These are phyloP conservation scores for Eulemur rubriventer DNA, from an alignment of 2,797 vertebrate genomes.

Conservation along the genomic window DNA sequence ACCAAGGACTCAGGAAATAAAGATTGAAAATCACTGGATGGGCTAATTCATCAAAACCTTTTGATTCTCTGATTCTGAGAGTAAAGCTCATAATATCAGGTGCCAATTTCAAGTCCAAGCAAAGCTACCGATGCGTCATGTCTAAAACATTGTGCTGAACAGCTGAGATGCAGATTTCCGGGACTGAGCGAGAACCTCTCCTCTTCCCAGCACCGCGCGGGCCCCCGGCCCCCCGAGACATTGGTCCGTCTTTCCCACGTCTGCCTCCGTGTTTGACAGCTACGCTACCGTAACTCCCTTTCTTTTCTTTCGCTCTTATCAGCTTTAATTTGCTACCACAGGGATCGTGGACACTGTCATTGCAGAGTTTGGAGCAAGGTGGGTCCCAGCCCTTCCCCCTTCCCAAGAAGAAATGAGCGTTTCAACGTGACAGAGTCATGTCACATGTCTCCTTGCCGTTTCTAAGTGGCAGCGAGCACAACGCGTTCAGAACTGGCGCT, in stretches of 20 bases:
- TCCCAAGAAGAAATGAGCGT: background rate
- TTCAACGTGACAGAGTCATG: conserved; percentile 8
- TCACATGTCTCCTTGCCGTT: background rate
- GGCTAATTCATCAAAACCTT: background rate
- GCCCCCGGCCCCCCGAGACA: rapidly evolving
- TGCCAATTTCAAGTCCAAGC: background rate
- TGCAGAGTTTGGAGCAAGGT: background rate
- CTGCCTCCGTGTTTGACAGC: background rate
- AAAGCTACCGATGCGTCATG: background rate
- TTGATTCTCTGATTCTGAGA: background rate
- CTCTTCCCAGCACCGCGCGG: background rate
- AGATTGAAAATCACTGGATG: background rate
- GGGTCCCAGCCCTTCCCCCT: background rate
- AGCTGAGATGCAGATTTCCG: background rate
- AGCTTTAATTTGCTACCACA: background rate
- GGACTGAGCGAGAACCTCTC: background rate
- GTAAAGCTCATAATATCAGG: background rate
- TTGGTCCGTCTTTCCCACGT: background rate
- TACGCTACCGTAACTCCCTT: background rate
- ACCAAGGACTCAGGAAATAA: background rate
- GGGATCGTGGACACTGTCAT: background rate
- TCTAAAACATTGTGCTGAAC: background rate
- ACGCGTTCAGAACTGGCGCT: conserved; percentile 44
- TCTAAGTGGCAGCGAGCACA: conserved; percentile 27
- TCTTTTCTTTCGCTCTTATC: background rate